Evolutionary conservation across 2,797 vertebrate species (phyloP), one percentile per base, ranked within the genome.

Genomic region (Neosilurus mollespiculum): DNA sequence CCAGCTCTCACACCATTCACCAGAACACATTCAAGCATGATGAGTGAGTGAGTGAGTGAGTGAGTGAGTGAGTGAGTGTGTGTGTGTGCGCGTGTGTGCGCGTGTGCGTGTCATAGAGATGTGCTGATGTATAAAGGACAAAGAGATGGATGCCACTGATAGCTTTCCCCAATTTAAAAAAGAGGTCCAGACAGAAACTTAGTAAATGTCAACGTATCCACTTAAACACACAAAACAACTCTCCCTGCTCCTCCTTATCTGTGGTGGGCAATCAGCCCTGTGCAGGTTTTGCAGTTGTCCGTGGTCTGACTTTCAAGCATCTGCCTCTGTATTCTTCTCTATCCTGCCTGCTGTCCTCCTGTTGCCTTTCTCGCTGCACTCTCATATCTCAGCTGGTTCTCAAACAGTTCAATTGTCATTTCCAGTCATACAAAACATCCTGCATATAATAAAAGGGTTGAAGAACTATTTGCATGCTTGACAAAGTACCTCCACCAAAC

Each of bases 1-100:
- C 91, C 91, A 88, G 86, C 87, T 91, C 89, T 90, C 85, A 81
- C 82, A 84, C 83, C 90, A 90, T 86, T 37, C 85, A 82, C 80
- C 51, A 80, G 78, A 84, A 53, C 81, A 70, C 53, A n/a, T 82
- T 51, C 80, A 82, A 73, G 37, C 56, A 70, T 51, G 5, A 61
- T 37, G 70, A 49, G 66, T 70, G 80, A 86, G 53, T 76, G 61
- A 89, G 86, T 81, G 83, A 89, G 83, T 78, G 67, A 82, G 81
- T 88, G 67, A 56, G 26, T 26, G 22, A 2, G 61, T 59, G 72
- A 87, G 73, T 71, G 75, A 87, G 61, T 64, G 56, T 88, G 86
- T 79, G 83, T 90, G 85, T 83, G 75, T 81, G 81, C 6, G 37
- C 6, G 37, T 43, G 37, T 43, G 37, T 43, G 37, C 37, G 6